These are phyloP conservation scores for Lagopus leucura DNA, from an alignment of 2,113 vertebrate species.

Conservation along the genomic window DNA sequence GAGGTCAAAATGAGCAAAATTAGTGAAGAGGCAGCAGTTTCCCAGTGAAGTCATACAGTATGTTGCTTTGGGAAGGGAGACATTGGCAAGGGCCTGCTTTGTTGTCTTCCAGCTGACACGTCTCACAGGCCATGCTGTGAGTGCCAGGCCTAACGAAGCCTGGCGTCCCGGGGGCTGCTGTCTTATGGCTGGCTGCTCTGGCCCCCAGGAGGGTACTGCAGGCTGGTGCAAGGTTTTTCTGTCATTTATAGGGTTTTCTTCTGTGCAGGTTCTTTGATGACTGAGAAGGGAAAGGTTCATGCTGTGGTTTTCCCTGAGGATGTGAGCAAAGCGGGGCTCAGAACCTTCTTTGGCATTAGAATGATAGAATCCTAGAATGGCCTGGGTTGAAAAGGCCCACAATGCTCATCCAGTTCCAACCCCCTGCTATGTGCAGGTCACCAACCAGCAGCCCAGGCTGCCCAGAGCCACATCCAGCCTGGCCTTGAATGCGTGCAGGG, in stretches of 20 bases:
- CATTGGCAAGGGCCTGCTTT: background rate
- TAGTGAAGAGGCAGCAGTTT: background rate
- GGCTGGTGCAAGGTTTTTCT: background rate
- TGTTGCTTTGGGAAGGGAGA: background rate
- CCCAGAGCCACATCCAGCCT: too few species aligned
- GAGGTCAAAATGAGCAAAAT: background rate
- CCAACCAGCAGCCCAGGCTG: too few species aligned
- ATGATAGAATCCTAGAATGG: too few species aligned
- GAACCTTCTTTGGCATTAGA: background rate
- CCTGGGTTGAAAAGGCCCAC: too few species aligned
- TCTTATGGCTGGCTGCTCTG: background rate
- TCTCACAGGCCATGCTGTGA: background rate
- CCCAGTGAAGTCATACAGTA: fast-evolving
- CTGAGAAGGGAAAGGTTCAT: background rate
- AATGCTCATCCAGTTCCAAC: too few species aligned
- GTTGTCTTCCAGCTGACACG: background rate
- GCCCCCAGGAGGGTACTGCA: background rate
- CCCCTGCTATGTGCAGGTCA: too few species aligned
- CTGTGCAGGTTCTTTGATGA: background rate
- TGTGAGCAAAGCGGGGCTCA: background rate
- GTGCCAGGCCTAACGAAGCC: background rate
- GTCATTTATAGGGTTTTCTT: background rate
- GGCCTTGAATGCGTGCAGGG: too few species aligned
- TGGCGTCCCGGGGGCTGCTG: background rate
- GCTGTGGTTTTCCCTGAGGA: background rate